phyloP scores from a whole-genome alignment of 2,113 vertebrate species.

The Narcine bancroftii region DNA sequence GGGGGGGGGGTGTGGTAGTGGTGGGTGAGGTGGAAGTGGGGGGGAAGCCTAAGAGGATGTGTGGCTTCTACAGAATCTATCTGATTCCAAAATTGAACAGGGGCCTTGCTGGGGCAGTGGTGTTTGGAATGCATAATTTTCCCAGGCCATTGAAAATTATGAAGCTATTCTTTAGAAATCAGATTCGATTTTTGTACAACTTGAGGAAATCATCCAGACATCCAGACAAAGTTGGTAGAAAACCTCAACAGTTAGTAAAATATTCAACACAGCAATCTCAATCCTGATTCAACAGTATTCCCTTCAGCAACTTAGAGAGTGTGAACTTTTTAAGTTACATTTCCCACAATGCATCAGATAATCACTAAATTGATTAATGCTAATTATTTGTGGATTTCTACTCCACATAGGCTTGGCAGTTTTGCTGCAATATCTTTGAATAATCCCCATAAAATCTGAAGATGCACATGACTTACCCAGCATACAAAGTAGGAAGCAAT shows the following conservation, averaged over 20 bases:
- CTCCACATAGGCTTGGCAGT: not conserved
- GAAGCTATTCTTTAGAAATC: not conserved
- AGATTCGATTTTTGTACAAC: not conserved
- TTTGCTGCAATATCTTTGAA: not conserved
- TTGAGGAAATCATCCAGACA: not conserved
- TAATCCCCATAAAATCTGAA: not conserved
- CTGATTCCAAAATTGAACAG: no score
- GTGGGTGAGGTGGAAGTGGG: not conserved
- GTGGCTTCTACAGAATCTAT: no score
- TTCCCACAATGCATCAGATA: not conserved
- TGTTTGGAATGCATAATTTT: no score
- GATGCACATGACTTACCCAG: conserved; percentile 50
- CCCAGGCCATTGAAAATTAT: not conserved
- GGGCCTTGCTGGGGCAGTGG: no score
- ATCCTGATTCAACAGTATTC: not conserved
- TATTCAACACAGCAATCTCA: not conserved
- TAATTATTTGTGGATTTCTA: conserved; percentile 31
- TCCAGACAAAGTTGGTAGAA: not conserved
- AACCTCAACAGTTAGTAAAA: not conserved
- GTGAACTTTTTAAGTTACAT: no score
- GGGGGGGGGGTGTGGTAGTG: not conserved
- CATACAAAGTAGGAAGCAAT: conserved; percentile 51
- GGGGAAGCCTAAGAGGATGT: not conserved
- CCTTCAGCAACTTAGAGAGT: not conserved
- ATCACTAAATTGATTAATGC: conserved; percentile 12